A percentile compares a stretch with the other conserved stretches of the same genome.
phyloP scores from a whole-genome alignment of 2,888 invertebrate species.

The Tethea ocularis region DNA sequence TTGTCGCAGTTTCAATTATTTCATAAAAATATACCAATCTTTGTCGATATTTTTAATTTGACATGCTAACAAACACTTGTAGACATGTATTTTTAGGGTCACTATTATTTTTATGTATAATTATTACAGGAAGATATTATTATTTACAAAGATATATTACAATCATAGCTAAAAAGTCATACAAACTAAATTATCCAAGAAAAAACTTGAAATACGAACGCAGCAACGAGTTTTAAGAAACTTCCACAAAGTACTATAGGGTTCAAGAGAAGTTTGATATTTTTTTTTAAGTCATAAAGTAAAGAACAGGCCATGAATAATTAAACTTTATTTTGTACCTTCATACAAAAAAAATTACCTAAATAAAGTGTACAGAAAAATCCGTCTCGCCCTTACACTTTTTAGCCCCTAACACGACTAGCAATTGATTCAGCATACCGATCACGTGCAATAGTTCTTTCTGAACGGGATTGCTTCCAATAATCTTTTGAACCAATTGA shows the following conservation, averaged over 20 bases:
- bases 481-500: constrained; percentile 67
- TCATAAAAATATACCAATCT: too few relatives aligned
- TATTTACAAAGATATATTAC: too few relatives aligned
- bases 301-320: not conserved
- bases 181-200: not conserved
- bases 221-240: not conserved
- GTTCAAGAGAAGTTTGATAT: not conserved
- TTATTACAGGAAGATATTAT: too few relatives aligned
- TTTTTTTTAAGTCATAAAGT: not conserved
- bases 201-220: not conserved
- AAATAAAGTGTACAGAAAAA: constrained; percentile 62
- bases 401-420: constrained; percentile 46
- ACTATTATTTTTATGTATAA: too few relatives aligned
- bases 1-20: not conserved
- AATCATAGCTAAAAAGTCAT: not conserved
- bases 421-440: constrained; percentile 49
- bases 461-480: constrained; percentile 79
- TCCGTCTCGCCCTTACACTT: constrained; percentile 46
- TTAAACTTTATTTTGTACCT: constrained; percentile 4
- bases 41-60: too few relatives aligned
- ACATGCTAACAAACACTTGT: too few relatives aligned
- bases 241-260: not conserved
- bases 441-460: constrained; percentile 80
- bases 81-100: too few relatives aligned
- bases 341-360: constrained; percentile 50